phyloP scores from a whole-genome alignment of 2,888 invertebrate genomes.

The Heliconius erato region DNA sequence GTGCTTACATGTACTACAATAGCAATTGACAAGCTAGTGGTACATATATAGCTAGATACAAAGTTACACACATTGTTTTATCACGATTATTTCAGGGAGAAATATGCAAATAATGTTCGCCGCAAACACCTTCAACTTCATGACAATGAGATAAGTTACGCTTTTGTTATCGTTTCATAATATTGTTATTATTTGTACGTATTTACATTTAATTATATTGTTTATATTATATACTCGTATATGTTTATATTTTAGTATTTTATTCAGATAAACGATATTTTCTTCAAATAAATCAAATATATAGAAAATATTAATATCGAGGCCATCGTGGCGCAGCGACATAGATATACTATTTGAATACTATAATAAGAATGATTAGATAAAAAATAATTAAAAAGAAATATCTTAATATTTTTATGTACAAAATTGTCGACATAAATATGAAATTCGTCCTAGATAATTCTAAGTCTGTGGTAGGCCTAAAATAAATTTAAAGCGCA shows the following conservation, averaged over 20 bases:
- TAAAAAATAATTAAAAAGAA: background rate
- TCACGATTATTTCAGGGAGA: conserved; percentile 21
- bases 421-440: background rate
- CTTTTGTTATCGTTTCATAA: background rate
- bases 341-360: background rate
- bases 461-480: background rate
- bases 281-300: background rate
- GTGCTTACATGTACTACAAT: background rate
- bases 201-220: background rate
- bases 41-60: background rate
- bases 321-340: too few relatives aligned
- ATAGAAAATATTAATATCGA: too few relatives aligned
- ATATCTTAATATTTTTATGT: background rate
- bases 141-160: background rate
- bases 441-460: background rate
- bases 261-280: background rate
- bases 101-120: conserved; percentile 11
- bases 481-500: background rate
- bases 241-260: background rate
- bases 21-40: background rate
- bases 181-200: background rate
- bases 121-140: conserved; percentile 1
- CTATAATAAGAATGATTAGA: background rate
- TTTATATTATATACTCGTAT: background rate
- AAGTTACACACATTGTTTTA: conserved; percentile 5